Evolutionary conservation across 2,797 vertebrate species (phyloP).

Genomic region (Paedocypris micromegethes): DNA sequence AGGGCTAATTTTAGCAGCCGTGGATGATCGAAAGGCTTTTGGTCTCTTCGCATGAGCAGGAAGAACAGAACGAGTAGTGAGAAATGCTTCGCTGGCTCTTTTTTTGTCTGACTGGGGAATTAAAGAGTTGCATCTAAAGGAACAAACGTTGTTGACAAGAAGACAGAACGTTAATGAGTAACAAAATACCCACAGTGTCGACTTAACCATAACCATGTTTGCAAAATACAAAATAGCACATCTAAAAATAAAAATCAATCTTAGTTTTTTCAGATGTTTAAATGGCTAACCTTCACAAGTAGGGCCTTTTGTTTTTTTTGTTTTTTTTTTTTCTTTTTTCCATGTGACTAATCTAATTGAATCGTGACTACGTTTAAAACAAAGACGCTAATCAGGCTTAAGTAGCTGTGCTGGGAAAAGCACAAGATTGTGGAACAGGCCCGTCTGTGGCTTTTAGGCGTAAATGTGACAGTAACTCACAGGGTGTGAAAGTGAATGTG

Average conservation of each 20-base stretch:
- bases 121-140: conserved; percentile 21
- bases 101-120: conserved; percentile 50
- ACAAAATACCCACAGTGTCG: no score
- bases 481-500: conserved; percentile 69
- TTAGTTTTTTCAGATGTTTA: no score
- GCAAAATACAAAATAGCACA: no score
- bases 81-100: conserved; percentile 59
- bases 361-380: conserved; percentile 18
- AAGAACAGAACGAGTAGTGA: conserved; percentile 52
- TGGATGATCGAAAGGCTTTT: conserved; percentile 55
- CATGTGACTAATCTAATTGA: conserved; percentile 34
- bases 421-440: background rate
- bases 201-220: no score
- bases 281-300: no score
- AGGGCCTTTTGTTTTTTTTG: no score
- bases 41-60: conserved; percentile 57
- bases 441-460: conserved; percentile 24
- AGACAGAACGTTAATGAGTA: no score
- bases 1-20: conserved; percentile 54
- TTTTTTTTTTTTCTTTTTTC: conserved; percentile 40
- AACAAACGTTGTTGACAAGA: no score
- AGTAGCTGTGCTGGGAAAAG: conserved; percentile 12
- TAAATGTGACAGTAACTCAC: conserved; percentile 44
- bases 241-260: no score
- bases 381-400: conserved; percentile 3